Evolutionary conservation across 2,888 invertebrate species (phyloP).

Genomic region (Pimpla rufipes): DNA sequence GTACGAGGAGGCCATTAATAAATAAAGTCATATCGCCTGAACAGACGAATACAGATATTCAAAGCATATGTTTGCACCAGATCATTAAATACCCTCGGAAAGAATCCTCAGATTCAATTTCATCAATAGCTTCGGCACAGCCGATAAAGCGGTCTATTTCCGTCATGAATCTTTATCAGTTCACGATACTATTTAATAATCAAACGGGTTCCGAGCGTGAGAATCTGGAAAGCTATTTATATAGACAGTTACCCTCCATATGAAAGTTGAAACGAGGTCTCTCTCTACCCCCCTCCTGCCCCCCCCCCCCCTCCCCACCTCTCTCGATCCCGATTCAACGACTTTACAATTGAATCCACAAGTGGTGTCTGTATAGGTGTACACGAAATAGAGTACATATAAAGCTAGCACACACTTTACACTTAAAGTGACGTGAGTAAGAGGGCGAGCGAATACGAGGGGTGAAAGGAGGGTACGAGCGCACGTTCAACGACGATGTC

Average conservation of each 20-base stretch:
- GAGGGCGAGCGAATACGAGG: conserved; percentile 9
- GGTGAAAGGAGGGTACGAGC: conserved; percentile 41
- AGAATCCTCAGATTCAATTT: not conserved
- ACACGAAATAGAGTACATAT: conserved; percentile 35
- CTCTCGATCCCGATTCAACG: conserved; percentile 38
- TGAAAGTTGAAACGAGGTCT: conserved; percentile 33
- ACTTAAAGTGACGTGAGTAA: conserved; percentile 39
- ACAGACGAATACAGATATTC: too few species aligned
- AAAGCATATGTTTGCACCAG: too few species aligned
- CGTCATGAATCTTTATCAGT: conserved; percentile 13
- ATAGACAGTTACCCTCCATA: conserved; percentile 5
- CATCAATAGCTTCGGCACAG: conserved; percentile 30
- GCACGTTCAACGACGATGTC: conserved; percentile 42
- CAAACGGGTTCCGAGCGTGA: not conserved
- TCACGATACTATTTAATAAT: conserved; percentile 6
- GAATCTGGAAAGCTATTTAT: not conserved
- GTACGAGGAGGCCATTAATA: too few species aligned
- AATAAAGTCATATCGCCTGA: too few species aligned
- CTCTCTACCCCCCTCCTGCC: not conserved
- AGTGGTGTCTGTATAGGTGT: conserved; percentile 60
- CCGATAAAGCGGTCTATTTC: conserved; percentile 7
- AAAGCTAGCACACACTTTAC: conserved; percentile 52
- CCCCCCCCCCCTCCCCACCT: not conserved
- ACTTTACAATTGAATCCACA: conserved; percentile 68
- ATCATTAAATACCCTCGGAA: not conserved